Evolutionary conservation across 2,797 vertebrate species (phyloP), one percentile per base, ranked within the genome.

Genomic region (Urophycis tenuis): DNA sequence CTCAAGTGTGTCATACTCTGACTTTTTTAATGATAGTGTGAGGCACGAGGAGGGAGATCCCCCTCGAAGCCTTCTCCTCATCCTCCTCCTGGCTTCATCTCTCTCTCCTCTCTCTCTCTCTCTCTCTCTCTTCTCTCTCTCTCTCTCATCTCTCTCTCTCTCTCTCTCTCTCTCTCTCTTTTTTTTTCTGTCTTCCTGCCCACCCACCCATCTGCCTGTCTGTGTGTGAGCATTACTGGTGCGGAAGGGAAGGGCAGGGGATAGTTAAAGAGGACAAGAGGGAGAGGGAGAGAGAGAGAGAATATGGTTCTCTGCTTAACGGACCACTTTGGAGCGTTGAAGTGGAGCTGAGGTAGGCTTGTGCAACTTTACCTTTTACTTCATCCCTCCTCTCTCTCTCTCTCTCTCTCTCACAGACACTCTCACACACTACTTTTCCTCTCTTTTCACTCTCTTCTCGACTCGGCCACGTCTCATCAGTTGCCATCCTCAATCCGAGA

Each of bases 11-110:
- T n/a, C 60, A 29, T 29, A 67, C 60, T 60, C n/a, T n/a, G n/a
- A n/a, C n/a, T 67, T 67, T 60, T 67, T 67, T 67, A 67, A 67
- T 67, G n/a, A 67, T 67, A 29, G 60, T 67, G 60, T 67, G 60
- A 67, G 25, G 60, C 9, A 67, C 29, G 60, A 67, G 60, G 60
- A 29, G 60, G 60, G n/a, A 30, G 25, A 67, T 67, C 11, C 60
- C 60, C 60, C 10, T 67, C 29, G 60, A 67, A 30, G 60, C n/a
- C 45, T 22, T 53, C 45, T 53, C 19, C 45, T 53, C 4, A 5
- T 22, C 22, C 45, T 53, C 19, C 45, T 53, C 4, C 5, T 41
- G 2, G 14, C 39, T 41, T 15, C 12, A 41, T 36, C 35, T 36
- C n/a, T n/a, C 11, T 41, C 39, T 14, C 11, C 12, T 49, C 45